Percentiles rank a stretch among this genome's conserved stretches.
phyloP scores from a whole-genome alignment of 2,888 invertebrate genomes.

The Caenorhabditis plicata region DNA sequence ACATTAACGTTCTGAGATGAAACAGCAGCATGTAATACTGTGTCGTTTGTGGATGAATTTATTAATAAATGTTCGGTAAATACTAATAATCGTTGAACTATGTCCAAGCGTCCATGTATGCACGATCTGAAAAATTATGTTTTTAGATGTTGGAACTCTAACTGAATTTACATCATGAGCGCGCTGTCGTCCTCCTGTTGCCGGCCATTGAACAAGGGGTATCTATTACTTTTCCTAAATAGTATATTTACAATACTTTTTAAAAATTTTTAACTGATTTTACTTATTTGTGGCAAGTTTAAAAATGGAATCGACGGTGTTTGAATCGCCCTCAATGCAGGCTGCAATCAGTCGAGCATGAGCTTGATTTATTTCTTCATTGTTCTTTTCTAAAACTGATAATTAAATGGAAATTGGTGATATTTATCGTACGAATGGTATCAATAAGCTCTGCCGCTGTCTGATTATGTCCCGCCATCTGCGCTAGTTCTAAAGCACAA shows the following conservation, averaged over 20 bases:
- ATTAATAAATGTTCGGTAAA: slow-evolving; percentile 82
- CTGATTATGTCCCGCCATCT: slow-evolving; percentile 73
- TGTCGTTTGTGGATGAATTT: slow-evolving; percentile 87
- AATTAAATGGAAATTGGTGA: slow-evolving; percentile 4
- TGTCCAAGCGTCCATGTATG: slow-evolving; percentile 80
- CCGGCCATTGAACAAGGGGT: slow-evolving; percentile 78
- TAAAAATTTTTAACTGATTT: slow-evolving; percentile 1
- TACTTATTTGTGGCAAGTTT: slow-evolving; percentile 11
- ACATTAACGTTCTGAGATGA: slow-evolving; percentile 82
- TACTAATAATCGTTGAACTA: slow-evolving; percentile 78
- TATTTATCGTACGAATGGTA: slow-evolving; percentile 55
- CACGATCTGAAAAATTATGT: slow-evolving; percentile 73
- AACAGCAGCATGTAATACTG: slow-evolving; percentile 86
- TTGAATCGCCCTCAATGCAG: slow-evolving; percentile 76
- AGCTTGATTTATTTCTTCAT: slow-evolving; percentile 30
- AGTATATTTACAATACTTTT: neutral
- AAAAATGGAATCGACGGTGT: slow-evolving; percentile 72
- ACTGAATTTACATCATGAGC: slow-evolving; percentile 78
- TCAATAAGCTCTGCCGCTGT: slow-evolving; percentile 59
- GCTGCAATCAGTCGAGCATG: slow-evolving; percentile 76
- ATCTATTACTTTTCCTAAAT: slow-evolving; percentile 13
- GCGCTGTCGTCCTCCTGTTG: slow-evolving; percentile 85
- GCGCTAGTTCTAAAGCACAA: slow-evolving; percentile 77
- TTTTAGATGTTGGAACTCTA: neutral
- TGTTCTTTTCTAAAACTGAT: slow-evolving; percentile 37